Percentiles rank a stretch among this genome's conserved stretches.
These are phyloP conservation scores for Itoplectis maculator DNA, from an alignment of 2,888 invertebrate species.

Conservation along the genomic window DNA sequence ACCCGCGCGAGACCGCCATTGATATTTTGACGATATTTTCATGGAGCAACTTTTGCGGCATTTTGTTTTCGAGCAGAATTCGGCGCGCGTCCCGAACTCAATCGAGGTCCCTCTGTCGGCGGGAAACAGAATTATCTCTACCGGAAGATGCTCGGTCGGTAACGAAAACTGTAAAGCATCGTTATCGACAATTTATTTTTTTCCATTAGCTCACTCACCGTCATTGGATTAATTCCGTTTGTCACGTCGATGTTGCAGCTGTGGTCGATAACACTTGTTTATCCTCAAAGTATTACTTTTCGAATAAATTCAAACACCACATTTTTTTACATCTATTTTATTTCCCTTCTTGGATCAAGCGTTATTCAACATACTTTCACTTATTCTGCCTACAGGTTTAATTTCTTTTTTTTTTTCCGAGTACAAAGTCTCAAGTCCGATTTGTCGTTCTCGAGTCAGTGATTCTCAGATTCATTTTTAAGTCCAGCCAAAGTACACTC, in stretches of 20 bases:
- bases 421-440: background rate
- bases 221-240: slow-evolving; percentile 17
- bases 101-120: too few species aligned
- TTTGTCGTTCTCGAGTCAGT: background rate
- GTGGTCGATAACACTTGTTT: background rate
- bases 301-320: background rate
- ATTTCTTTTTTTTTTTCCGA: background rate
- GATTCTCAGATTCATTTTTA: background rate
- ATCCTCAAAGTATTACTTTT: background rate
- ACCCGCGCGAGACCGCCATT: too few species aligned
- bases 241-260: background rate
- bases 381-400: background rate
- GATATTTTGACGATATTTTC: too few species aligned
- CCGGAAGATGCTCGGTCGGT: background rate
- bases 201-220: slow-evolving; percentile 26
- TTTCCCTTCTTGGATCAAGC: background rate
- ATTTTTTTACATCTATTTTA: background rate
- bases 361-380: background rate
- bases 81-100: too few species aligned
- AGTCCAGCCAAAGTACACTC: background rate
- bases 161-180: background rate
- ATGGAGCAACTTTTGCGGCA: too few species aligned
- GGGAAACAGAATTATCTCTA: too few species aligned
- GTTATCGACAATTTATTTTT: background rate
- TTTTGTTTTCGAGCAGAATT: too few species aligned